Base-by-base conservation (phyloP, 2,797 vertebrate genomes). In the Strix occidentalis region DNA sequence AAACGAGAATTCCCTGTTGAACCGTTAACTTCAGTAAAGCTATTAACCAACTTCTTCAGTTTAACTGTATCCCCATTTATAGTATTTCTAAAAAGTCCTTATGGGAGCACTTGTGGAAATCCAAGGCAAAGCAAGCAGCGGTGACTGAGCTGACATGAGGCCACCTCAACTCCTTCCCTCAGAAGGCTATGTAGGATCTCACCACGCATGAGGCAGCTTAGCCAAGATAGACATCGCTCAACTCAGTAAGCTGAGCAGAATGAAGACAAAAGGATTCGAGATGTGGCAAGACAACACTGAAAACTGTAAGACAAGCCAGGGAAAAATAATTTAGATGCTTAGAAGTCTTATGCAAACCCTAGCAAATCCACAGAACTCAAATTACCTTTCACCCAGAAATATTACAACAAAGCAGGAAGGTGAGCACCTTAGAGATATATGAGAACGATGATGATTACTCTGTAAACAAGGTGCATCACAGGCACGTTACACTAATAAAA, bases 131-230 rank as follows among this genome's bases (percentile, higher is more conserved):
- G 84, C 23, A 35, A 61, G n/a, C 35, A 76, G 66, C 1, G 0
- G 58, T 13, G 50, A 57, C 45, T 48, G n/a, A 53, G 77, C 37
- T 54, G 69, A 50, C 29, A 33, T 3, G 58, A 87, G 21, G 60
- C 23, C 68, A 89, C 48, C 51, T 45, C 35, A 63, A 11, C 48
- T 71, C 53, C 12, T 11, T 69, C n/a, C 70, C 87, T 66, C 89
- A 87, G 70, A 72, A 68, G 60, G 43, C 24, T 2, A 0, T 1
- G 10, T 4, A 66, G 9, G 50, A 70, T 28, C 37, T 37, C 41
- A 25, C 28, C 0, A 0, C 2, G 12, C 43, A 35, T 16, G 25
- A 24, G 19, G 28, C 11, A 28, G 33, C 9, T 35, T n/a, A 39
- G 45, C 33, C 65, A 72, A 72, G 39, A 61, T 0, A 7, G 60